These are phyloP conservation scores for Macrostomum cliftonense DNA, from an alignment of 2,888 invertebrate genomes.

Conservation along the genomic window DNA sequence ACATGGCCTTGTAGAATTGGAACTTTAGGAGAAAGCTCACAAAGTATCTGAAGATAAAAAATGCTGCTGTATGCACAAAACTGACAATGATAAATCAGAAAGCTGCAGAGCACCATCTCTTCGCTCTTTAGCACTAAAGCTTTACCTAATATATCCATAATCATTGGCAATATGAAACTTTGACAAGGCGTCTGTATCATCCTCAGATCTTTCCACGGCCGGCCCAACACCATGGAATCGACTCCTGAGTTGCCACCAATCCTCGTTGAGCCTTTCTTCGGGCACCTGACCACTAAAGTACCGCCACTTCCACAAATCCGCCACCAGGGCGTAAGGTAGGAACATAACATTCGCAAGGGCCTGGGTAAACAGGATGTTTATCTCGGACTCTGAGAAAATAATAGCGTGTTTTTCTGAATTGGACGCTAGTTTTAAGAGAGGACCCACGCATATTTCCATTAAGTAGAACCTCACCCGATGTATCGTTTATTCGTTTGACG, in stretches of 20 bases:
- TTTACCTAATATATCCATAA: constrained; percentile 3
- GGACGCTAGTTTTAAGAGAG: no score
- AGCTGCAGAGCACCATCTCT: no score
- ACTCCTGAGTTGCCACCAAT: constrained; percentile 40
- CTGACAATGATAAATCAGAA: no score
- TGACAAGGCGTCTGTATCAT: not conserved
- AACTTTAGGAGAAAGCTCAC: constrained; percentile 19
- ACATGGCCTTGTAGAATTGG: constrained; percentile 20
- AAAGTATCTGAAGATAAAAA: constrained; percentile 16
- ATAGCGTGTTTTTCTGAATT: no score
- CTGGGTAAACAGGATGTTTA: constrained; percentile 15
- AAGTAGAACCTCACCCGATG: no score
- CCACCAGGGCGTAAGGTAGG: constrained; percentile 38
- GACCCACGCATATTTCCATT: no score
- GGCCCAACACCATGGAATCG: not conserved
- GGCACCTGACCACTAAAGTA: constrained; percentile 30
- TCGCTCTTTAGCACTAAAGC: no score
- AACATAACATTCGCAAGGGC: constrained; percentile 39
- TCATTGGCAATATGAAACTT: constrained; percentile 1
- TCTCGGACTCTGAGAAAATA: no score
- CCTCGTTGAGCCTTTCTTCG: constrained; percentile 25
- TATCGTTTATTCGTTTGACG: no score
- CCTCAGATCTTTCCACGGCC: not conserved
- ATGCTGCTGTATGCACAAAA: no score
- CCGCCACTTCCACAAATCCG: constrained; percentile 39